A percentile compares a stretch with the other conserved stretches of the same genome.
phyloP scores from a whole-genome alignment of 2,797 vertebrate species.

The Scyliorhinus canicula region DNA sequence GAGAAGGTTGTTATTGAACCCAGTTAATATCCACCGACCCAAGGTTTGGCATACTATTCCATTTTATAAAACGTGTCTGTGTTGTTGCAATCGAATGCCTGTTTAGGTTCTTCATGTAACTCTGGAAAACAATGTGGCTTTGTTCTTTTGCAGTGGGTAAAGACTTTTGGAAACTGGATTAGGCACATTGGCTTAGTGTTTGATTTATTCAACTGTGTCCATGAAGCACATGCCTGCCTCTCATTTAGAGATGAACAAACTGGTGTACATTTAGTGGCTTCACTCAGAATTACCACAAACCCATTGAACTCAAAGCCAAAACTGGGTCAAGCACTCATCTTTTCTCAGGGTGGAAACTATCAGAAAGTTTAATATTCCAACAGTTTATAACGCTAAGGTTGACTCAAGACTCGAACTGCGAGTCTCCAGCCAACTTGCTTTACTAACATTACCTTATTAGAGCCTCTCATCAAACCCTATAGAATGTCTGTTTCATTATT shows the following conservation, averaged over 20 bases:
- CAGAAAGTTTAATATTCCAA: background rate
- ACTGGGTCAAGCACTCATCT: background rate
- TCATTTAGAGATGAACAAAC: background rate
- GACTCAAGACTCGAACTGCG: background rate
- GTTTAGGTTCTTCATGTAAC: constrained; percentile 22
- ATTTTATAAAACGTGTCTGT: background rate
- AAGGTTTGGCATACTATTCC: background rate
- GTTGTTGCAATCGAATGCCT: background rate
- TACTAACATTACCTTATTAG: background rate
- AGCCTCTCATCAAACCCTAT: background rate
- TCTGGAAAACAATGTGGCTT: background rate
- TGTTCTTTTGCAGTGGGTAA: background rate
- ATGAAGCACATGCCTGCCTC: background rate
- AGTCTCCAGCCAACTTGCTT: background rate
- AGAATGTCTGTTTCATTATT: background rate
- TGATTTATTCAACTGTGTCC: background rate
- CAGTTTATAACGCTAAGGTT: background rate
- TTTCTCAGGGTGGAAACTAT: background rate
- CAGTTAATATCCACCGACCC: background rate
- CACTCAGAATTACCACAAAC: background rate
- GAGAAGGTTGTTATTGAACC: constrained; percentile 13
- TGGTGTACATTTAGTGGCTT: background rate
- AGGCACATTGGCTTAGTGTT: constrained; percentile 22
- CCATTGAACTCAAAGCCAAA: constrained; percentile 14
- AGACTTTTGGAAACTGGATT: background rate